phyloP scores from a whole-genome alignment of 2,797 vertebrate genomes.

The Notamacropus eugenii region DNA sequence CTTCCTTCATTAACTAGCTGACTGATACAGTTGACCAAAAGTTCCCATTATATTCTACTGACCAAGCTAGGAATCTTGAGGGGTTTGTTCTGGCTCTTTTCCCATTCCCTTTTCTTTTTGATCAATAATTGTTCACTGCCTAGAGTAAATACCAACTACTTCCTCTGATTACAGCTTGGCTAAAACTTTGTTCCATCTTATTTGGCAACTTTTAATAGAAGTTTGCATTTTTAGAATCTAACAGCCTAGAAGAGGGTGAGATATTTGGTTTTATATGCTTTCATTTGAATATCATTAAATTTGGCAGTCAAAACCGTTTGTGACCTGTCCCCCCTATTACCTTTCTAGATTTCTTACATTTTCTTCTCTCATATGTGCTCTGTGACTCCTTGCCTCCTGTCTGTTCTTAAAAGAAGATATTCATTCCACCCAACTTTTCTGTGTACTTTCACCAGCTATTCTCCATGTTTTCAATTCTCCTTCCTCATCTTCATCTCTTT shows the following conservation, averaged over 20 bases:
- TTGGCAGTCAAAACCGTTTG: neutral
- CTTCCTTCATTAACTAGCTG: neutral
- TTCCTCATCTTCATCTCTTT: neutral
- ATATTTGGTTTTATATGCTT: neutral
- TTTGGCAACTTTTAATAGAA: neutral
- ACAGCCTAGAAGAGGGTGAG: neutral
- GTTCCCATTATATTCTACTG: rapidly evolving
- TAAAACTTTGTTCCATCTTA: slow-evolving; percentile 8
- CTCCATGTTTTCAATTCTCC: neutral
- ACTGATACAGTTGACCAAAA: neutral
- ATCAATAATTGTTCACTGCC: neutral
- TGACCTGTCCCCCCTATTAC: neutral
- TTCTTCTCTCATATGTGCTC: neutral
- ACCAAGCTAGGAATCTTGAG: neutral
- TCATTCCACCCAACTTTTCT: neutral
- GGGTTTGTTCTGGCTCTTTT: neutral
- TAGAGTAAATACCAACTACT: neutral
- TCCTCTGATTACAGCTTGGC: neutral
- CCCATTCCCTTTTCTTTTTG: neutral
- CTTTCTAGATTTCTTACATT: neutral
- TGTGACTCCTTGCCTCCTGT: neutral
- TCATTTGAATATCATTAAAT: neutral
- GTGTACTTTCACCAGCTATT: neutral
- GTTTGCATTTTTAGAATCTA: neutral
- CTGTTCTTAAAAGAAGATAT: neutral